A percentile compares a stretch with the other conserved stretches of the same genome.
These are phyloP conservation scores for Leiothrix lutea DNA, from an alignment of 2,113 vertebrate species.

Conservation along the genomic window DNA sequence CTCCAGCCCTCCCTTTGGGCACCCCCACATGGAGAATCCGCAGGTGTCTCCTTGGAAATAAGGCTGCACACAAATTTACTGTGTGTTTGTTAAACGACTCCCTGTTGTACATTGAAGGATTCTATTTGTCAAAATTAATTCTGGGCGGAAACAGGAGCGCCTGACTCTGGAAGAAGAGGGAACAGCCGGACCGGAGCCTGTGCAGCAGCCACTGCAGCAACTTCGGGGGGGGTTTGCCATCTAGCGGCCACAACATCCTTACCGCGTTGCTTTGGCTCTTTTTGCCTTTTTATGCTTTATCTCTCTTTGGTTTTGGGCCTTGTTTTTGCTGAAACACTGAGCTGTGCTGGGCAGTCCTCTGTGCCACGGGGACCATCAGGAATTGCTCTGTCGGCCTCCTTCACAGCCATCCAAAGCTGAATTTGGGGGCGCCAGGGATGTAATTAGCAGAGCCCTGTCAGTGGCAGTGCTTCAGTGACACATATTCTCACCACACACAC, in stretches of 20 bases:
- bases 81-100: background rate
- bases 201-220: background rate
- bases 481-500: fast-evolving
- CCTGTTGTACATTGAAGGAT: background rate
- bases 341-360: background rate
- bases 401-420: background rate
- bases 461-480: background rate
- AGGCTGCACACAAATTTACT: background rate
- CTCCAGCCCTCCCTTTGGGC: background rate
- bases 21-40: background rate
- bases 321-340: background rate
- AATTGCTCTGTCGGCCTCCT: background rate
- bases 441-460: background rate
- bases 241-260: background rate
- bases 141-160: background rate
- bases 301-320: background rate
- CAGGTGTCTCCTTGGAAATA: background rate
- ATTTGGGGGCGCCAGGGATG: background rate
- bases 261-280: background rate
- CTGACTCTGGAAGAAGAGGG: background rate
- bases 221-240: constrained; percentile 30
- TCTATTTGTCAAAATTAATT: background rate
- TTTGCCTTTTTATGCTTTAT: background rate
- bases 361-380: background rate
- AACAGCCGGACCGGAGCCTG: background rate